Conservation (phyloP, 2,888 invertebrate genomes). For the Lepidocyrtoides sp. region DNA sequence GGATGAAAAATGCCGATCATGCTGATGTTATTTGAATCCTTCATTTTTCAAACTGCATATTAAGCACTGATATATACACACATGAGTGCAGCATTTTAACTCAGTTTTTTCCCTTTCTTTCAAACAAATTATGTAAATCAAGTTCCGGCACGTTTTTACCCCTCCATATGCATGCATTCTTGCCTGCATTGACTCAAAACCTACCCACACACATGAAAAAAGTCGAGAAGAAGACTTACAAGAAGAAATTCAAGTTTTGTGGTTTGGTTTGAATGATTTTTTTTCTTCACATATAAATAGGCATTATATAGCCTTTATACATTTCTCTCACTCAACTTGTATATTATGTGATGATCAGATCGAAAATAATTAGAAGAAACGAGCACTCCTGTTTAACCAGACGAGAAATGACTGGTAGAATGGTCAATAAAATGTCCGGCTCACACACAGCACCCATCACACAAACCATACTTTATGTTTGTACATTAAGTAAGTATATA, state of each 20-base stretch:
- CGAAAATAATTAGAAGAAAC: constrained; percentile 71
- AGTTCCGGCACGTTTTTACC: constrained; percentile 66
- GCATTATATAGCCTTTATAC: not conserved
- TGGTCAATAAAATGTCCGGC: constrained; percentile 69
- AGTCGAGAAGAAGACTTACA: not conserved
- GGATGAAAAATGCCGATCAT: constrained; percentile 5
- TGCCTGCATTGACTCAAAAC: not conserved
- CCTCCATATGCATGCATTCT: not conserved
- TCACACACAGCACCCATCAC: constrained; percentile 60
- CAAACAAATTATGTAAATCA: constrained; percentile 71
- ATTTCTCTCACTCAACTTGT: not conserved
- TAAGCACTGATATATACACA: not conserved
- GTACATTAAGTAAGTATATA: not conserved
- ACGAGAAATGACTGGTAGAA: constrained; percentile 67
- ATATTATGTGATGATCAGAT: constrained; percentile 59
- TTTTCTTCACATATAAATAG: not conserved
- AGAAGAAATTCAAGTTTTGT: constrained; percentile 73
- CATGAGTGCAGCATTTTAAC: not conserved
- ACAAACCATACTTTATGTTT: constrained; percentile 19
- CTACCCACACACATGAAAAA: not conserved
- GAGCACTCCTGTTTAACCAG: constrained; percentile 66
- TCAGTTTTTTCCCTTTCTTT: not conserved
- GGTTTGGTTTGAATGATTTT: constrained; percentile 26
- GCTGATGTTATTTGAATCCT: not conserved
- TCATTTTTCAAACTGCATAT: constrained; percentile 20